These are phyloP conservation scores for Hephaestus fuliginosus DNA, from an alignment of 2,797 vertebrate species.

Conservation along the genomic window DNA sequence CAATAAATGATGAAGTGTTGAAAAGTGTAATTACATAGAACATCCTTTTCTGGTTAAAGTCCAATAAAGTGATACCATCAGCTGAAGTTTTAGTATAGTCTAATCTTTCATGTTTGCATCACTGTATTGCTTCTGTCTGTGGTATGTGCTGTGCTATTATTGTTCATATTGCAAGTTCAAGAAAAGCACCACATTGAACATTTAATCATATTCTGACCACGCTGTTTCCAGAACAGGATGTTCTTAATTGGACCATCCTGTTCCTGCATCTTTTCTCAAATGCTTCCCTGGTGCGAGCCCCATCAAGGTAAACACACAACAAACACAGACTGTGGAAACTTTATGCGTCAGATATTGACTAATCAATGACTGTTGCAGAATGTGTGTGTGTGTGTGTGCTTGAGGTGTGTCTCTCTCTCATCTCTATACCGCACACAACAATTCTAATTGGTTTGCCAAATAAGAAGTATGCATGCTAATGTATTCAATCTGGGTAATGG, in stretches of 20 bases:
- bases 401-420: conserved; percentile 35
- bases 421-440: conserved; percentile 54
- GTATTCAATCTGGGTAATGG: conserved; percentile 73
- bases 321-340: conserved; percentile 17
- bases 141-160: not conserved
- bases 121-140: not conserved
- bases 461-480: conserved; percentile 74
- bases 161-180: not conserved
- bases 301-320: conserved; percentile 27
- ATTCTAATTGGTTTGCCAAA: conserved; percentile 64
- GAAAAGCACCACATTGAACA: conserved; percentile 11
- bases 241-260: conserved; percentile 34
- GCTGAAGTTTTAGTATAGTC: not conserved
- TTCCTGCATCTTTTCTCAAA: conserved; percentile 15
- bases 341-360: conserved; percentile 35
- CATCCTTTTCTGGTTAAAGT: not conserved
- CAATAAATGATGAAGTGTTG: not conserved
- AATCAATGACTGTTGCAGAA: conserved; percentile 24
- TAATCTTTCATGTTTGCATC: not conserved
- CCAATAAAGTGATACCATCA: not conserved
- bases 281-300: conserved; percentile 9
- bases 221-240: conserved; percentile 30
- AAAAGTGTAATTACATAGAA: not conserved
- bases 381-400: conserved; percentile 13
- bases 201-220: not conserved